Evolutionary conservation across 2,113 vertebrate species (phyloP), one percentile per base, ranked within the genome.

Genomic region (Lophotis ruficrista): DNA sequence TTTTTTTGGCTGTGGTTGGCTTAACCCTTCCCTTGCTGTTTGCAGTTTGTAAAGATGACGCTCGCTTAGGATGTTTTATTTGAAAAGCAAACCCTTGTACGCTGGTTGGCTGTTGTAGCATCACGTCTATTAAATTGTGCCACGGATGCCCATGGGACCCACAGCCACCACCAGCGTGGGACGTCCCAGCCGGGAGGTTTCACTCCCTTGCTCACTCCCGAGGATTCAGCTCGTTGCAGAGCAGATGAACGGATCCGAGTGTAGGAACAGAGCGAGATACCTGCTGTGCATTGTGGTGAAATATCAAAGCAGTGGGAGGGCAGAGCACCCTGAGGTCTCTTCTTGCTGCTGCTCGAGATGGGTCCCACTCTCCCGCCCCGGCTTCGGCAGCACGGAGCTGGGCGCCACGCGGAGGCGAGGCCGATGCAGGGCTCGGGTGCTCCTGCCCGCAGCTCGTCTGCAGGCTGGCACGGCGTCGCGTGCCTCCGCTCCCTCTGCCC

Each of bases 181-280:
- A 45, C 37, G 57, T 33, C n/a, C 30, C 80, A 69, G 14, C 71
- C 21, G 37, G 21, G 31, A 37, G 31, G 2, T 51, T 79, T 65
- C 24, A 5, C 4, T 45, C n/a, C 35, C 21, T 13, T 11, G 12
- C 18, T 65, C 2, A 0, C 2, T 68, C 57, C 28, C 0, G 0
- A 70, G 21, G n/a, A 27, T 60, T 72, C 31, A 51, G 4, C 70
- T 77, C 3, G 0, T 24, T 20, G 17, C 23, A 37, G 35, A 51
- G 14, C 4, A 3, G 35, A 18, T 22, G 31, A 27, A n/a, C 10
- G 18, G 22, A 11, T 43, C 54, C 45, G 66, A 64, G 28, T 38
- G 58, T n/a, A 35, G 57, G 43, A 53, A 15, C 7, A 5, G 22
- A 6, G 22, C 1, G 8, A 48, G 54, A 14, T 16, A 41, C 12